Conservation (phyloP, 2,797 vertebrate species). For the Hoplostethus mediterraneus region DNA sequence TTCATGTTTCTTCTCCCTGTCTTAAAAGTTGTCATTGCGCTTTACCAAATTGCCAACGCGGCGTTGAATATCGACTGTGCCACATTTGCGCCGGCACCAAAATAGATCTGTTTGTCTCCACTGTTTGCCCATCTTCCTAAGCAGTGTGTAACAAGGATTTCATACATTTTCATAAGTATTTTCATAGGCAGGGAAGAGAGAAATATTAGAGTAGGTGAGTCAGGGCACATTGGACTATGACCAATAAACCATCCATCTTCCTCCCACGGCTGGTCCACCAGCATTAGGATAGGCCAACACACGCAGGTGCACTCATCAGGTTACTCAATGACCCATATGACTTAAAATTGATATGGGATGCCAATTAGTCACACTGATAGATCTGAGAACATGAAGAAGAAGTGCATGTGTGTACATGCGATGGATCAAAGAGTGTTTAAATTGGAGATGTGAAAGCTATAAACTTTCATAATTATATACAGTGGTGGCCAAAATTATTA, state of each 20-base stretch:
- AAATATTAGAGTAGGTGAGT: not conserved
- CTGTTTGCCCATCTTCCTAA: not conserved
- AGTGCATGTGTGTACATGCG: not conserved
- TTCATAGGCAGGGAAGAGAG: not conserved
- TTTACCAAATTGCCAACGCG: too few relatives aligned
- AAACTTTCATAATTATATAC: not conserved
- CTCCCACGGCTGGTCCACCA: not conserved
- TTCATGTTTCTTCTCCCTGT: too few relatives aligned
- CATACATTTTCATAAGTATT: not conserved
- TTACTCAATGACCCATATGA: constrained; percentile 5
- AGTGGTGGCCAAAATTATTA: too few relatives aligned
- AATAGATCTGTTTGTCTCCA: not conserved
- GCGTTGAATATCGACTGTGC: too few relatives aligned
- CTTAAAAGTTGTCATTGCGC: too few relatives aligned
- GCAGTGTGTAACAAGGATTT: not conserved
- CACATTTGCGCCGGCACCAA: too few relatives aligned
- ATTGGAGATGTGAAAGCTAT: not conserved
- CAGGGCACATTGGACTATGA: constrained; percentile 22
- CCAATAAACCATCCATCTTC: constrained; percentile 36
- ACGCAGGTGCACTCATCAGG: constrained; percentile 13
- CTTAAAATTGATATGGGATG: constrained; percentile 5
- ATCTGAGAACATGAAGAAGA: not conserved
- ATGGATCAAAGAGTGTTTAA: constrained; percentile 10
- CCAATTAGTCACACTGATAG: not conserved
- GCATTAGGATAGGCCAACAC: constrained; percentile 9